A percentile compares a stretch with the other conserved stretches of the same genome.
Conservation (phyloP, 2,113 vertebrate species). For the Lasiurus borealis region DNA sequence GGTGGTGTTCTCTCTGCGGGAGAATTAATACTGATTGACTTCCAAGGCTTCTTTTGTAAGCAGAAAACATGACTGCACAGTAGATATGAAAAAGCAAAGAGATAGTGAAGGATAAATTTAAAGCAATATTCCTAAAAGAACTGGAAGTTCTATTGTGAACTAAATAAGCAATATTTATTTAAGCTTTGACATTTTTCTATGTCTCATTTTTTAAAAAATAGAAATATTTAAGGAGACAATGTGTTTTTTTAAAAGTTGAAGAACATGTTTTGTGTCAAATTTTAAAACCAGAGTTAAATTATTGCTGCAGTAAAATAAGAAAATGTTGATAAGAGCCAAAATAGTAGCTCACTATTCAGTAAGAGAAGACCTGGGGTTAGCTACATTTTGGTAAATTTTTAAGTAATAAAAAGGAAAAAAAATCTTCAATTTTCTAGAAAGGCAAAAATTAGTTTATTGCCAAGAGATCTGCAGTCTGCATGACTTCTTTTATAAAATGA, state of each 20-base stretch:
- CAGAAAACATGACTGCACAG: not conserved
- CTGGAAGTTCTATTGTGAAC: not conserved
- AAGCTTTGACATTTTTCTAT: not conserved
- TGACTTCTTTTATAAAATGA: not conserved
- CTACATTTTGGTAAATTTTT: conserved; percentile 7
- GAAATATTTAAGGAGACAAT: not conserved
- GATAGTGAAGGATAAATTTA: not conserved
- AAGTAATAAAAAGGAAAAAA: not conserved
- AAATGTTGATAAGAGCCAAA: not conserved
- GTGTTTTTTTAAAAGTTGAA: not conserved
- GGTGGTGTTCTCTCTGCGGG: not conserved
- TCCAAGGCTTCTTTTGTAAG: not conserved
- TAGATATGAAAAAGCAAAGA: not conserved
- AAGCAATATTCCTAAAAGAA: conserved; percentile 21
- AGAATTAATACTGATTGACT: not conserved
- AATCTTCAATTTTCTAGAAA: not conserved
- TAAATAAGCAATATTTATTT: conserved; percentile 46
- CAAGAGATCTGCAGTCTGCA: not conserved
- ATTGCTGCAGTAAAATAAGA: not conserved
- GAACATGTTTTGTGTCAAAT: not conserved
- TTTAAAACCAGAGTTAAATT: not conserved
- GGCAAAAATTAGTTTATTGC: not conserved
- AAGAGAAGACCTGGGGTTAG: not conserved
- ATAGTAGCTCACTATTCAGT: not conserved
- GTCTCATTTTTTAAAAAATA: conserved; percentile 32